phyloP scores from a whole-genome alignment of 2,113 vertebrate species.

The Tragelaphus buxtoni region DNA sequence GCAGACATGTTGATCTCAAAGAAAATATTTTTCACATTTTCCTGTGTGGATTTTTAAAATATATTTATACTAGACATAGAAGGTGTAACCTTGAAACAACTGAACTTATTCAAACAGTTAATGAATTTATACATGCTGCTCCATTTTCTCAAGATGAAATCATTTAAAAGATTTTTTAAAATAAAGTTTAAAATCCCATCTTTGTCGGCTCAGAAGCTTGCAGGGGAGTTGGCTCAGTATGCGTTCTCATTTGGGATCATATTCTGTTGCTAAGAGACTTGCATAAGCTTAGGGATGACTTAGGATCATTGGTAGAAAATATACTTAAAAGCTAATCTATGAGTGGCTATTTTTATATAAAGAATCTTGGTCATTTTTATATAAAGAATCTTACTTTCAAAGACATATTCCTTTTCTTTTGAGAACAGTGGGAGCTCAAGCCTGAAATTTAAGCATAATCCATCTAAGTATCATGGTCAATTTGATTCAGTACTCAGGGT shows the following conservation, averaged over 20 bases:
- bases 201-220: constrained; percentile 9
- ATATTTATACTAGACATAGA: constrained; percentile 18
- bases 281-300: constrained; percentile 28
- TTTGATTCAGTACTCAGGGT: constrained; percentile 5
- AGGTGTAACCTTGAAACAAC: constrained; percentile 5
- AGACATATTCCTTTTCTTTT: constrained; percentile 28
- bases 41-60: background rate
- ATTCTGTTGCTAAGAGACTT: constrained; percentile 76
- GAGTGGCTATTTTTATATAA: constrained; percentile 40
- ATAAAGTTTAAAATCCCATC: constrained; percentile 44
- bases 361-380: constrained; percentile 36
- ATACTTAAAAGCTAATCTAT: constrained; percentile 51
- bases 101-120: constrained; percentile 26
- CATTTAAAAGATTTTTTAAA: constrained; percentile 8
- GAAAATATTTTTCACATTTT: constrained; percentile 38
- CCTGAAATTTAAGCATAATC: background rate
- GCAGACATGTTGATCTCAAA: constrained; percentile 21
- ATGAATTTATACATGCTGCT: background rate
- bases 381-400: constrained; percentile 5
- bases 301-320: constrained; percentile 52
- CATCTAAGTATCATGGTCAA: background rate
- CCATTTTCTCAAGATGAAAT: background rate
- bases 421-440: background rate
- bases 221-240: constrained; percentile 19
- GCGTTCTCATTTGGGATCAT: constrained; percentile 51